Conservation (phyloP, 2,888 invertebrate species). For the Dasypolia templi region DNA sequence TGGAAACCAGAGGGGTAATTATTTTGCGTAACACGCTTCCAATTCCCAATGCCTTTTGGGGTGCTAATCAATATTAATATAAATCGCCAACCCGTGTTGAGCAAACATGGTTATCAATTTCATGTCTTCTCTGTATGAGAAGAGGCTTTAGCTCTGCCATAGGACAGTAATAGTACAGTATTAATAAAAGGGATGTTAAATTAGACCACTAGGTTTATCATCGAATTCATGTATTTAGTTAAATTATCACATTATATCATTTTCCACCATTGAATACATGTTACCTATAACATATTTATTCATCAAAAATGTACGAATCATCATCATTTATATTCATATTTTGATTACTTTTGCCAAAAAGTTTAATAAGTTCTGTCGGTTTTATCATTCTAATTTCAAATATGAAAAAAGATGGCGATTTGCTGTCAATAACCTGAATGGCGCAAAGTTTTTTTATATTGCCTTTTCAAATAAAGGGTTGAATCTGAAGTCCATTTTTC, state of each 20-base stretch:
- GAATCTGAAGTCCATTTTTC: slow-evolving; percentile 23
- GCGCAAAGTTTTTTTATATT: slow-evolving; percentile 21
- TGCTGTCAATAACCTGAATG: background rate
- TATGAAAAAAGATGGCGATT: background rate
- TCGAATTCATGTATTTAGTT: slow-evolving; percentile 34
- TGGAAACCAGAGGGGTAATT: no score
- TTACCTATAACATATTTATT: no score
- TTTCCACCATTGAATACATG: slow-evolving; percentile 11
- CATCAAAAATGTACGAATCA: no score
- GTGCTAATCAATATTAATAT: no score
- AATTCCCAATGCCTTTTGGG: no score
- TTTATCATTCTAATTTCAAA: slow-evolving; percentile 4
- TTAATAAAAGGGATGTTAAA: no score
- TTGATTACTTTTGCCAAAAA: slow-evolving; percentile 1
- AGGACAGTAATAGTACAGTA: no score
- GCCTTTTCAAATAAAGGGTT: slow-evolving; percentile 15
- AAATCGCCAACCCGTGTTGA: no score
- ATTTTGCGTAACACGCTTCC: no score
- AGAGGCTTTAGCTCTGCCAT: no score
- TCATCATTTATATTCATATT: background rate
- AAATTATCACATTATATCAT: slow-evolving; percentile 38
- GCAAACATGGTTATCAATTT: no score
- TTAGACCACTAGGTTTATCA: background rate
- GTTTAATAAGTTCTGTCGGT: background rate
- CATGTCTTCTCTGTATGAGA: no score